Base-by-base conservation (phyloP, 2,888 invertebrate species). In the Allygus modestus region DNA sequence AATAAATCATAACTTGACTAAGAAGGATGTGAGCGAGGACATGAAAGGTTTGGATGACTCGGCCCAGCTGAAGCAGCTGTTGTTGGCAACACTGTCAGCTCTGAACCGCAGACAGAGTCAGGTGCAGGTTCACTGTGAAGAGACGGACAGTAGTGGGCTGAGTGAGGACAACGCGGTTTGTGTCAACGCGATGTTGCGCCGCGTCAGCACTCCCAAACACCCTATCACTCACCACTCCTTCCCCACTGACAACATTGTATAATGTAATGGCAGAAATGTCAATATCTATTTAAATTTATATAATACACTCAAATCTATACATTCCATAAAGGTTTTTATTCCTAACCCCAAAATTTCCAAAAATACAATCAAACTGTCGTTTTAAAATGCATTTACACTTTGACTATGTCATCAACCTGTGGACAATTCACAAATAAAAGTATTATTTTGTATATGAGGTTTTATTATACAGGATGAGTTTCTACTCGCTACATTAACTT, bases 181-280 rank as follows among this genome's bases (percentile, higher is more conserved):
- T 77, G 77, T 77, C 46, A 77, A 77, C 31, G 77, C 77, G 0
- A 77, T 77, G 77, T 51, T 77, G 20, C 43, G 77, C 0, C 37
- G 77, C 0, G 77, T 77, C 51, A 77, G 77, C 26, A 77, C 77
- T 0, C 46, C 77, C 1, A 43, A 77, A 17, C 77, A 77, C 28
- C 51, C 77, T 15, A 23, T 77, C 51, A 26, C 20, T 17, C 71
- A 71, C n/a, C 46, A 77, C 23, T 46, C 0, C 37, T 51, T 28
- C 51, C 46, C 1, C 77, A 43, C 28, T 46, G n/a, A 71, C n/a
- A n/a, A n/a, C n/a, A n/a, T n/a, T n/a, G n/a, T n/a, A 41, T 41
- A 41, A 9, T n/a, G n/a, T n/a, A n/a, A n/a, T n/a, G n/a, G n/a
- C n/a, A n/a, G n/a, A n/a, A n/a, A n/a, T n/a, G n/a, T n/a, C n/a